Evolutionary conservation across 2,797 vertebrate species (phyloP), one percentile per base, ranked within the genome.

Genomic region (Bradypus variegatus): DNA sequence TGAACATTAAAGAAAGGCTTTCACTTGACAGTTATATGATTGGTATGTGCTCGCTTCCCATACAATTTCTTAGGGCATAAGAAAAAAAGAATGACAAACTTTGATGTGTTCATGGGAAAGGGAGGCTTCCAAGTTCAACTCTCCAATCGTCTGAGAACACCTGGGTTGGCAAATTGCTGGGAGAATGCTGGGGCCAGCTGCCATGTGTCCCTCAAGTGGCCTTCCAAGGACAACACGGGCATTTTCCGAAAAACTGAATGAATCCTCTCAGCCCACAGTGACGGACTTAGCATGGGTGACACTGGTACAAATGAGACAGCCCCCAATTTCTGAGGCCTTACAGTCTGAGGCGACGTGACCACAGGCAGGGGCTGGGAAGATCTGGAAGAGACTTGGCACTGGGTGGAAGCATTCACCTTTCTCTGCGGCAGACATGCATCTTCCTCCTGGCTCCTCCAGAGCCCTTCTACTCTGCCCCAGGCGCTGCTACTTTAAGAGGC

Each of bases 311-410:
- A 33, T 11, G n/a, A 70, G 8, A 25, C 7, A 50, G 50, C 21
- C 8, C 8, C 50, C 38, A 23, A 27, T 62, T 67, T 36, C 78
- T 2, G 29, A 85, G 58, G 18, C 36, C 65, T 55, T 81, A 31
- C 6, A 4, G 64, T 18, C 48, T 15, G 58, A 33, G 65, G 15
- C 4, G 4, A 48, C 4, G 0, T 3, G 21, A 7, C 10, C 12
- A 14, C 13, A 0, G 3, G 33, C 2, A 1, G 12, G 0, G 2
- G 69, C 38, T 1, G 12, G 45, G 36, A 72, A 75, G 29, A 8
- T n/a, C 55, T 72, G 29, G 12, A 80, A 33, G 41, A 60, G 36
- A 10, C 15, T 75, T 21, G 23, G 45, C 11, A 1, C 18, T 18
- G 23, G 3, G 0, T 10, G 23, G 18, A 62, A 73, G 93, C 18